A percentile compares a stretch with the other conserved stretches of the same genome.
These are phyloP conservation scores for Crenichthys baileyi DNA, from an alignment of 2,797 vertebrate genomes.

Conservation along the genomic window DNA sequence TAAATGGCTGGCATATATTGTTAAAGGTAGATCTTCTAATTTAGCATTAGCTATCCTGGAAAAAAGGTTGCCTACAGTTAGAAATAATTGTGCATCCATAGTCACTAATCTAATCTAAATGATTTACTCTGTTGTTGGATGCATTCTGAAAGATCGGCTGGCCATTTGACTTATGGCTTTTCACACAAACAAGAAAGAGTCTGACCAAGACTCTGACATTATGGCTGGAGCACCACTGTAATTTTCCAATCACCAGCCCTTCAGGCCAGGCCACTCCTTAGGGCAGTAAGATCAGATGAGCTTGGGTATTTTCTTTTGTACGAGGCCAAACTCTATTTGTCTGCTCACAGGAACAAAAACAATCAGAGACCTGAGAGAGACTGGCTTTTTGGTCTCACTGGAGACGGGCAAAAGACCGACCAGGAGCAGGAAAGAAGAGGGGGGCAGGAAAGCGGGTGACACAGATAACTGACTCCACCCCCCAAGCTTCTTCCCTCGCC, in stretches of 20 bases:
- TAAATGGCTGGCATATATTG: neutral
- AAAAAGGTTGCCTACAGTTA: neutral
- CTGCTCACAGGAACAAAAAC: constrained; percentile 78
- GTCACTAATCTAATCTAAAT: constrained; percentile 15
- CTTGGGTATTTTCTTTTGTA: constrained; percentile 75
- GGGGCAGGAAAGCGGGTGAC: constrained; percentile 45
- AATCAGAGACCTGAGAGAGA: constrained; percentile 67
- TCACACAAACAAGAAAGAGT: constrained; percentile 63
- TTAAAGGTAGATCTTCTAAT: neutral
- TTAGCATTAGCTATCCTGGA: neutral
- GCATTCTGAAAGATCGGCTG: constrained; percentile 32
- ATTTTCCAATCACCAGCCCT: constrained; percentile 84
- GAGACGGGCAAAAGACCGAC: constrained; percentile 67
- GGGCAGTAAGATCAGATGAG: constrained; percentile 81
- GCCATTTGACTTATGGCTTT: constrained; percentile 27
- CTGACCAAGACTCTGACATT: constrained; percentile 62
- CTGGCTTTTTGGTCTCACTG: constrained; percentile 70
- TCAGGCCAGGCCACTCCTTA: constrained; percentile 76
- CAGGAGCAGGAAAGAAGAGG: constrained; percentile 19
- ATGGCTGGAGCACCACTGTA: constrained; percentile 69
- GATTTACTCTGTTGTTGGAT: constrained; percentile 38
- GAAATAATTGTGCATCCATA: neutral
- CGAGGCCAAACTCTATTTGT: constrained; percentile 78
- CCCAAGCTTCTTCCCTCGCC: neutral
- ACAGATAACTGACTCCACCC: constrained; percentile 55